These are phyloP conservation scores for Macquaria ambigua DNA, from an alignment of 2,113 vertebrate species.

Conservation along the genomic window DNA sequence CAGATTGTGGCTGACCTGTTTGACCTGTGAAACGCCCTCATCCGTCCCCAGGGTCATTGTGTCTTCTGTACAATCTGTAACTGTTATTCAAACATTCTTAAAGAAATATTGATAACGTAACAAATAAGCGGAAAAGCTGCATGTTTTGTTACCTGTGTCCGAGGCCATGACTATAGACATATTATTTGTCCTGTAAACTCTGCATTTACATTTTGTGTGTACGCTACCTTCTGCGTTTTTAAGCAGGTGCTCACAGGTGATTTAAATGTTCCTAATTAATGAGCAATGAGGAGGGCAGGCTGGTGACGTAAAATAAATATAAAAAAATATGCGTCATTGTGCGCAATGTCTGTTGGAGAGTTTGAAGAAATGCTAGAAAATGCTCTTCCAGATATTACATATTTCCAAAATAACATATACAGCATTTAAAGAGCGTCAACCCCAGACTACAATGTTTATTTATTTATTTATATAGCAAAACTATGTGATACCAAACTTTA, in stretches of 20 bases:
- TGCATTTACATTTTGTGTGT: neutral
- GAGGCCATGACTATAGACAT: conserved; percentile 45
- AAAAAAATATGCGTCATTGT: neutral
- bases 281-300: neutral
- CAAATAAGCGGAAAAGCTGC: rapidly evolving
- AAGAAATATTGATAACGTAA: neutral
- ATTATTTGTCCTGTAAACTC: neutral
- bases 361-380: neutral
- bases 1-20: conserved; percentile 39
- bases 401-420: neutral
- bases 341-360: neutral
- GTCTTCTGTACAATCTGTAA: conserved; percentile 24
- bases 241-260: conserved; percentile 46
- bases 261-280: conserved; percentile 30
- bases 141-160: conserved; percentile 46
- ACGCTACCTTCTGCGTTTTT: neutral
- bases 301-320: neutral
- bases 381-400: neutral
- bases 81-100: neutral
- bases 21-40: neutral
- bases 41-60: neutral
- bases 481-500: neutral
- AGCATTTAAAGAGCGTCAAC: neutral
- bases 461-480: neutral
- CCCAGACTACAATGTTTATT: neutral